These are phyloP conservation scores for Oligia strigilis DNA, from an alignment of 2,888 invertebrate species.

Conservation along the genomic window DNA sequence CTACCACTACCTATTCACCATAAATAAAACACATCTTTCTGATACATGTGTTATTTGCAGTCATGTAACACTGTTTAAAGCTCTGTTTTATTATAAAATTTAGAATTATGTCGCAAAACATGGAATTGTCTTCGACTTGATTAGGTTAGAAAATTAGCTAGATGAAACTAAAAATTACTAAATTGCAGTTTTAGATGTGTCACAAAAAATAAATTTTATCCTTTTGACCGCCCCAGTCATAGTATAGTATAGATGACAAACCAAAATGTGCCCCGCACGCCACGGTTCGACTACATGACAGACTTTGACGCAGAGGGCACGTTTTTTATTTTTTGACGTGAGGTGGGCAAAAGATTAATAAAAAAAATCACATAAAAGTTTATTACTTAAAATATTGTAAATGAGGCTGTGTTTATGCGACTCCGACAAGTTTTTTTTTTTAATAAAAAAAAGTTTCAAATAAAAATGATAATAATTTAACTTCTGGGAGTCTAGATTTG, in stretches of 20 bases:
- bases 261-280: too few relatives aligned
- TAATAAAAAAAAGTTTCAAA: background rate
- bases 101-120: slow-evolving; percentile 8
- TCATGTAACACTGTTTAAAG: slow-evolving; percentile 38
- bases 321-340: too few relatives aligned
- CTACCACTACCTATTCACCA: too few relatives aligned
- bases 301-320: too few relatives aligned
- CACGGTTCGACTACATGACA: too few relatives aligned
- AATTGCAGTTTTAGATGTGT: slow-evolving; percentile 35
- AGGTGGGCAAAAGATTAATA: too few relatives aligned
- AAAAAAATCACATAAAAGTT: slow-evolving; percentile 9
- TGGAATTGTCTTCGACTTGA: slow-evolving; percentile 37
- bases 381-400: slow-evolving; percentile 2
- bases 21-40: background rate
- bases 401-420: slow-evolving; percentile 7
- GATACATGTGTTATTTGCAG: slow-evolving; percentile 19
- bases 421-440: background rate
- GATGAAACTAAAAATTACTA: slow-evolving; percentile 50
- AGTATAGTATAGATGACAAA: too few relatives aligned
- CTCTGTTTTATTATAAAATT: slow-evolving; percentile 17
- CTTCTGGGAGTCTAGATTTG: background rate
- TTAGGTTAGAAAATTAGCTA: slow-evolving; percentile 45
- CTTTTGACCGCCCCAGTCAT: too few relatives aligned
- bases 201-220: slow-evolving; percentile 3
- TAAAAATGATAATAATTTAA: background rate